phyloP scores from a whole-genome alignment of 2,888 invertebrate species.

The Formica aserva region DNA sequence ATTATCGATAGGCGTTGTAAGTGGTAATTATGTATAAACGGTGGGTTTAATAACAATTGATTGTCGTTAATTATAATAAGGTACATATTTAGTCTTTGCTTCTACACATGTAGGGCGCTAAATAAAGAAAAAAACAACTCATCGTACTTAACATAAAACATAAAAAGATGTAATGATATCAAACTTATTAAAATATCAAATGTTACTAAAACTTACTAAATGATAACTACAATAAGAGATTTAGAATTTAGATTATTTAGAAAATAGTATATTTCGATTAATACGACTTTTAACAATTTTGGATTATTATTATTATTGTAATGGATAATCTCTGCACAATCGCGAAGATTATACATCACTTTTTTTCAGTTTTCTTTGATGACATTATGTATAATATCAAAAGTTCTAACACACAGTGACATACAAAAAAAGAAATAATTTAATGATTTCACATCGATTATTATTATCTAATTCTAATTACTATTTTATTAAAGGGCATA shows the following conservation, averaged over 20 bases:
- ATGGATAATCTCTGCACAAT: not conserved
- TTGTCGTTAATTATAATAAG: constrained; percentile 41
- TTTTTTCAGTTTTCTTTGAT: not conserved
- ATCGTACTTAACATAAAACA: not conserved
- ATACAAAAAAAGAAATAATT: constrained; percentile 22
- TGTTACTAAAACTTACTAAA: not conserved
- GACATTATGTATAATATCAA: not conserved
- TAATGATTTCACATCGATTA: not conserved
- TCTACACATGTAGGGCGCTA: constrained; percentile 29
- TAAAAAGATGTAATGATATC: not conserved
- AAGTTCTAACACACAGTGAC: not conserved
- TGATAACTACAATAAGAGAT: not conserved
- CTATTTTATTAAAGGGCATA: not conserved
- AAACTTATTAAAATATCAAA: constrained; percentile 11
- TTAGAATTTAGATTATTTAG: not conserved
- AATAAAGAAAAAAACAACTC: constrained; percentile 22
- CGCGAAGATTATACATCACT: not conserved
- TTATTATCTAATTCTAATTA: not conserved
- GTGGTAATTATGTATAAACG: constrained; percentile 36
- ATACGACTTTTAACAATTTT: constrained; percentile 3
- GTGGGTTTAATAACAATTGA: constrained; percentile 32
- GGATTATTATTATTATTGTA: not conserved
- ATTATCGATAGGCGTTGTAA: constrained; percentile 40
- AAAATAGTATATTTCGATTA: not conserved
- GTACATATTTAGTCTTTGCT: constrained; percentile 27